phyloP scores from a whole-genome alignment of 2,797 vertebrate genomes.

The Amphiprion clarkii region DNA sequence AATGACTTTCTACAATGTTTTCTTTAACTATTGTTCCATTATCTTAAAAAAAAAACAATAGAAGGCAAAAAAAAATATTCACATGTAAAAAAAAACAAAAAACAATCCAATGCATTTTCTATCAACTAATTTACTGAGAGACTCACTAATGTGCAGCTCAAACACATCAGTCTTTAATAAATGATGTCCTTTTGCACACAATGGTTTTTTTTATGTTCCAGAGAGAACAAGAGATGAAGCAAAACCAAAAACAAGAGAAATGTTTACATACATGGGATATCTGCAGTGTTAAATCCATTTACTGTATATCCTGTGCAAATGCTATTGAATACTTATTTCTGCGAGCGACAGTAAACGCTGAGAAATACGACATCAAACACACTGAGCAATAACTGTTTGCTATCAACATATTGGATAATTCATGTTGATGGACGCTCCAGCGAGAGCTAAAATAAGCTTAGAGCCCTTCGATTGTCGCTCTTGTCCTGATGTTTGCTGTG shows the following conservation, averaged over 20 bases:
- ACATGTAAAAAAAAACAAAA: too few species aligned
- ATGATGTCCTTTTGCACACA: neutral
- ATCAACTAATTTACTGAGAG: neutral
- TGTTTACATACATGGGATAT: neutral
- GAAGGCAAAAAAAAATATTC: neutral
- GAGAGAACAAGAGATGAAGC: neutral
- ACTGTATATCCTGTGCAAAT: neutral
- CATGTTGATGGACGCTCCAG: constrained; percentile 1
- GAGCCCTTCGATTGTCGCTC: neutral
- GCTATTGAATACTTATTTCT: neutral
- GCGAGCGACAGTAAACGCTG: neutral
- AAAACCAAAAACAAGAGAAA: neutral
- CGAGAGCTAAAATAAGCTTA: neutral
- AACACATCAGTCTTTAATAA: neutral
- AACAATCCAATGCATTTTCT: neutral
- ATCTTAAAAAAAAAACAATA: neutral
- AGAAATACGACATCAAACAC: neutral
- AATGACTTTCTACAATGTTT: neutral
- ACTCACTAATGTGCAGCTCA: neutral
- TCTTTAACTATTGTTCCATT: too few species aligned
- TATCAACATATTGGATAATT: neutral
- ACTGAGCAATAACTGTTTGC: neutral
- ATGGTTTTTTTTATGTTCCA: neutral
- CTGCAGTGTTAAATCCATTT: neutral
- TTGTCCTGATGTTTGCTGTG: constrained; percentile 27